Base-by-base conservation (phyloP, 1,140 invertebrate species). In the Galendromus occidentalis region DNA sequence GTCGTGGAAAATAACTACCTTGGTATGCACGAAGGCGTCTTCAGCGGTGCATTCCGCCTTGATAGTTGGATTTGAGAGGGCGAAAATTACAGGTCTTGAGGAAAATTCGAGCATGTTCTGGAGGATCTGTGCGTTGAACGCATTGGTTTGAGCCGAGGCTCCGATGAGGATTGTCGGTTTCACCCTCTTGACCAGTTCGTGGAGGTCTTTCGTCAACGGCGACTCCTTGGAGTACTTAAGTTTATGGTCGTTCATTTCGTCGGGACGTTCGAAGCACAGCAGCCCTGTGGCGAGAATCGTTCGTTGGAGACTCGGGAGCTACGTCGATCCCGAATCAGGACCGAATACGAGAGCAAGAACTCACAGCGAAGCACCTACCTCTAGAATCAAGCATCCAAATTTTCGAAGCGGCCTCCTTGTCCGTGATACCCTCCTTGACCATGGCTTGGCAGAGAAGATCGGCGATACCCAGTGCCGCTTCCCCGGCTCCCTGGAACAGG, bases 41-140 rank as follows among this genome's bases (percentile, higher is more conserved):
- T 93, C 86, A 20, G 93, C 91, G 2, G 93, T 97, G 74, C 93
- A 97, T 78, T 97, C 93, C 7, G 93, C 91, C 79, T 92, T 91
- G 72, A 82, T 85, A 0, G 93, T 97, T 20, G 93, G 93, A 80
- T 97, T 97, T 69, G 91, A 95, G 5, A 97, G 78, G 18, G 93
- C 91, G 75, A 97, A 97, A 64, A 97, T 86, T 65, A 97, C 82
- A 0, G 93, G 93, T 64, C 84, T 80, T 33, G 92, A 82, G 69
- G 89, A 91, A 73, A 86, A 85, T 65, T 81, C 78, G 0, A 84
- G 86, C 91, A 97, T 94, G 68, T 84, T 82, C 73, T 83, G 77
- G 44, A 97, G 76, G 42, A 97, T 83, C 70, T 86, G 83, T 14
- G 85, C 80, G 0, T 87, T 95, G 72, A 97, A 97, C 1, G 89